Evolutionary conservation across 2,113 vertebrate species (phyloP), one percentile per base, ranked within the genome.

Genomic region (Pycnonotus jocosus): DNA sequence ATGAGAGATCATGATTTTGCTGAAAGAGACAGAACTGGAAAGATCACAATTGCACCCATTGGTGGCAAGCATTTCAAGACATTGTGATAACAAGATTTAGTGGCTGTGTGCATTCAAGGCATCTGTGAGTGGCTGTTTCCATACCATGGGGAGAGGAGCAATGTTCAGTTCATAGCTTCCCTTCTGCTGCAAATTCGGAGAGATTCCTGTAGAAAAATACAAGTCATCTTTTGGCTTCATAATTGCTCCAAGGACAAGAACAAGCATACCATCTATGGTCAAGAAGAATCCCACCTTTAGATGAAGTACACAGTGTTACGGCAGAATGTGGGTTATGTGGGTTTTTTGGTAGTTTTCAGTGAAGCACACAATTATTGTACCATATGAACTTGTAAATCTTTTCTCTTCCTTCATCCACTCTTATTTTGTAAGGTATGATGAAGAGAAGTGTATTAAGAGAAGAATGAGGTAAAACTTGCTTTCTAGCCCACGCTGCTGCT

Each of bases 351-450:
- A 44, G 44, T 73, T 82, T 90, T 77, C 45, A 62, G 7, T 35
- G 47, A 76, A 74, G 31, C 37, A n/a, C n/a, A n/a, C n/a, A n/a
- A n/a, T n/a, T 58, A 28, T 47, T 95, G 19, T 66, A 35, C 64
- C 28, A 27, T 92, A 84, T 90, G 82, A 97, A 92, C 66, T 64
- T 91, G 48, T 81, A 38, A 50, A 10, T 93, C 33, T 96, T 97
- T 96, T 96, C 90, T 97, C 60, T 95, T 98, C 94, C 68, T 96
- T 93, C 92, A 73, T 93, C 93, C 81, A 20, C 92, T 97, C 96
- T 97, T 98, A 97, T 91, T 95, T 98, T 94, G 82, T 96, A 99
- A 99, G 99, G 98, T 99, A 98, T 97, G 98, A 99, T 98, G 98
- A 99, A 98, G 98, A 99, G 95, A 98, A 97, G 97, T 98, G 95